Conservation (phyloP, 2,797 vertebrate genomes). For the Pangasius larnaudii region DNA sequence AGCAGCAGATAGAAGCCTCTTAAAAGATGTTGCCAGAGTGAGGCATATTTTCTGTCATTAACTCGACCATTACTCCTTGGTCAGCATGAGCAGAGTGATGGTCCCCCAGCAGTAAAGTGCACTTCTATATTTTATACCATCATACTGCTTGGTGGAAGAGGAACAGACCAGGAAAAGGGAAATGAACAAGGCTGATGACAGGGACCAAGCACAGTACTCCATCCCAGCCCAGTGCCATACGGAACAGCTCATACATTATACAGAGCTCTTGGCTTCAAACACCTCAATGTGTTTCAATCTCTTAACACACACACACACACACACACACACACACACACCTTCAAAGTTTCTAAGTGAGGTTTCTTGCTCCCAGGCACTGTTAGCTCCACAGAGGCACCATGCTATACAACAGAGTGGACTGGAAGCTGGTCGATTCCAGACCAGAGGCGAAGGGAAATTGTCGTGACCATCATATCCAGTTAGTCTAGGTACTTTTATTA, state of each 20-base stretch:
- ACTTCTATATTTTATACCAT: conserved; percentile 45
- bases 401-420: not conserved
- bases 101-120: conserved; percentile 37
- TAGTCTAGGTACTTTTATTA: not conserved
- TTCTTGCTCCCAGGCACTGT: not conserved
- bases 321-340: conserved; percentile 16
- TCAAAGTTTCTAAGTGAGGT: conserved; percentile 15
- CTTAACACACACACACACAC: not conserved
- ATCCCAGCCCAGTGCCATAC: not conserved
- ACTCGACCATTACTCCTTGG: conserved; percentile 37
- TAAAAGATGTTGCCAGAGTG: conserved; percentile 40
- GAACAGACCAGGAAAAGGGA: not conserved
- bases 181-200: conserved; percentile 15
- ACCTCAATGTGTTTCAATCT: conserved; percentile 9
- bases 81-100: conserved; percentile 39
- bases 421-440: not conserved
- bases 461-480: not conserved
- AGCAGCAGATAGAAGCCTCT: conserved; percentile 21
- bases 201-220: not conserved
- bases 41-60: conserved; percentile 44
- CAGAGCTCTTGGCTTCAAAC: conserved; percentile 46
- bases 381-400: not conserved
- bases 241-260: conserved; percentile 16
- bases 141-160: conserved; percentile 28
- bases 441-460: not conserved